Evolutionary conservation across 92 coral and sea anemone genomes (phyloP), one percentile per base, ranked within the genome.

Genomic region (Palythoa heliodiscus): DNA sequence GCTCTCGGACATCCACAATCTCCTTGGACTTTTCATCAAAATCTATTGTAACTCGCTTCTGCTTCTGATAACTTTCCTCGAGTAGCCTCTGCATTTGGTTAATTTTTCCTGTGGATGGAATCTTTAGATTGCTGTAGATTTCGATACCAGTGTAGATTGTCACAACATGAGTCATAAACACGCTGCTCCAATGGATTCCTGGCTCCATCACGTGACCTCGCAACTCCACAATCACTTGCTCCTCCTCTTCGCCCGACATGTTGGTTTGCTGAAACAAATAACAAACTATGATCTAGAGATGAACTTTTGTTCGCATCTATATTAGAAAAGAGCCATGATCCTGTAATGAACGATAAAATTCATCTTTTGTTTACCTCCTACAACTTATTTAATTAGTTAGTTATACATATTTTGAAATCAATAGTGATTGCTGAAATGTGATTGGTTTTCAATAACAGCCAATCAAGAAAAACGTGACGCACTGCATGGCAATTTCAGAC

Each of bases 201-300:
- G 84, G 84, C 11, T 80, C 73, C 40, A 66, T 80, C 35, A 80
- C 84, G 19, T 64, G 73, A 63, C 84, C 84, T 64, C 84, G 25
- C 60, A 80, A 68, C 84, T 80, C 84, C 9, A 80, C 73, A 66
- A 80, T 66, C 6, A 80, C 74, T 13, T 80, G 73, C 73, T 80
- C 84, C 22, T 80, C 84, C 13, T 80, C 84, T 16, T 80, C 84
- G 73, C 74, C 73, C 24, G 84, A 80, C 84, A 80, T 80, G 9
- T 20, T 80, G 47, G 61, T 16, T 6, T 38, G 74, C 58, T 64
- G 73, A 38, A 80, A 50, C 20, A 80, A 68, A 63, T n/a, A 24
- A 16, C 0, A 19, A 12, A 55, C 19, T 55, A 13, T 12, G 61
- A 55, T 7, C 55, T 12, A 12, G 61, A 55, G 16, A 16, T 10